These are phyloP conservation scores for Microvelia longipes DNA, from an alignment of 1,140 invertebrate species.

Conservation along the genomic window DNA sequence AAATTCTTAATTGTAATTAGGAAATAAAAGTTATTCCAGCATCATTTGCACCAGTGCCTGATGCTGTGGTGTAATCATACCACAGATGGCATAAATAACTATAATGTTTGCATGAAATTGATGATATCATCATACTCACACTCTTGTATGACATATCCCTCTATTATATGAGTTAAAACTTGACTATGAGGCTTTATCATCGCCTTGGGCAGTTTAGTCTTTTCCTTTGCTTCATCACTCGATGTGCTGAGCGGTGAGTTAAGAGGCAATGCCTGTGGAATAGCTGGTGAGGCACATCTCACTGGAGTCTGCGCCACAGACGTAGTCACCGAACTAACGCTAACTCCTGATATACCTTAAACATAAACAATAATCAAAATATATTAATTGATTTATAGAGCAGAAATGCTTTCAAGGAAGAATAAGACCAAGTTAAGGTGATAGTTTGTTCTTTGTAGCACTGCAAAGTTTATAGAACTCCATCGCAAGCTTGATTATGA, in stretches of 20 bases:
- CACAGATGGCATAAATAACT: no score
- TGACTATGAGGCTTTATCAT: conserved; percentile 76
- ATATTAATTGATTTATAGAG: background rate
- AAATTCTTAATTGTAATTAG: no score
- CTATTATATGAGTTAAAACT: conserved; percentile 89
- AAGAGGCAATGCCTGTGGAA: background rate
- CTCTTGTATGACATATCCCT: conserved; percentile 94
- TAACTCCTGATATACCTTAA: background rate
- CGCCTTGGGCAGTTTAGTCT: conserved; percentile 53
- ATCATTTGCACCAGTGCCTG: no score
- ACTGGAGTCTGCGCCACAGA: conserved; percentile 38
- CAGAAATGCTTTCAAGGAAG: no score
- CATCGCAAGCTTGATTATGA: no score
- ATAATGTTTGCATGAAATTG: no score
- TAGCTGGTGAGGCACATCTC: conserved; percentile 29
- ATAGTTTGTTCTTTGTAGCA: no score
- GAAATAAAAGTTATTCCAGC: no score
- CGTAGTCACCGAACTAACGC: conserved; percentile 28
- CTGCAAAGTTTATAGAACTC: no score
- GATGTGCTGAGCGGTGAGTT: conserved; percentile 1
- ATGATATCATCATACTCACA: no score
- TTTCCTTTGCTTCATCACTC: conserved; percentile 37
- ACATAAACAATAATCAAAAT: background rate
- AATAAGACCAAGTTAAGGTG: no score
- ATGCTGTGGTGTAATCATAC: no score